Evolutionary conservation across 2,797 vertebrate species (phyloP), one percentile per base, ranked within the genome.

Genomic region (Acanthopagrus latus): DNA sequence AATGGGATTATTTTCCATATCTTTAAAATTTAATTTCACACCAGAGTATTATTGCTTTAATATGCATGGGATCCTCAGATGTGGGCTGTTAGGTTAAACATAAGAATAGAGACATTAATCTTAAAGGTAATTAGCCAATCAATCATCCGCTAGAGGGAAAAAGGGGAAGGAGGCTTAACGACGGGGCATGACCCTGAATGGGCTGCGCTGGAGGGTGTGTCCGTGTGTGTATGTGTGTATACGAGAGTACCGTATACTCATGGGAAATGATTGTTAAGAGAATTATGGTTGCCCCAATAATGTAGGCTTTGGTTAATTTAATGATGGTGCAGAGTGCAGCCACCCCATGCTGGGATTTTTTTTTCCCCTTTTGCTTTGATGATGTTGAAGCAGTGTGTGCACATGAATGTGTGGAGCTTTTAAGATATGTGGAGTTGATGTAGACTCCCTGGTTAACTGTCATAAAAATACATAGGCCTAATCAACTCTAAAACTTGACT

Each of bases 81-180:
- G 58, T 76, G 63, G 76, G 64, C 44, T 46, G 66, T 74, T 68
- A 60, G 77, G 82, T 83, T 88, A 67, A 85, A 84, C 78, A 55
- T 72, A 54, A 82, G 66, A 76, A 62, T 33, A 71, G 56, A 71
- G 52, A 78, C 65, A 88, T 89, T 81, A 57, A 84, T 89, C 84
- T 88, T 72, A 57, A 67, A 66, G 64, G 64, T 88, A 91, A 91
- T 88, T 82, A 86, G 80, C 38, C 72, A 71, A 88, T 91, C 79
- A 84, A 80, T 89, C 83, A 81, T 73, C 20, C 7, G 10, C 58
- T 55, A 60, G 52, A 60, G 65, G 65, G 69, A 67, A 72, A 77
- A 46, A 27, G 59, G 58, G 52, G 47, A 64, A 55, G 63, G 59
- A 48, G 51, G 41, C 62, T 80, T 87, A 86, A 86, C 5, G 57